phyloP scores from a whole-genome alignment of 2,888 invertebrate genomes.

The Camponotus fellah region DNA sequence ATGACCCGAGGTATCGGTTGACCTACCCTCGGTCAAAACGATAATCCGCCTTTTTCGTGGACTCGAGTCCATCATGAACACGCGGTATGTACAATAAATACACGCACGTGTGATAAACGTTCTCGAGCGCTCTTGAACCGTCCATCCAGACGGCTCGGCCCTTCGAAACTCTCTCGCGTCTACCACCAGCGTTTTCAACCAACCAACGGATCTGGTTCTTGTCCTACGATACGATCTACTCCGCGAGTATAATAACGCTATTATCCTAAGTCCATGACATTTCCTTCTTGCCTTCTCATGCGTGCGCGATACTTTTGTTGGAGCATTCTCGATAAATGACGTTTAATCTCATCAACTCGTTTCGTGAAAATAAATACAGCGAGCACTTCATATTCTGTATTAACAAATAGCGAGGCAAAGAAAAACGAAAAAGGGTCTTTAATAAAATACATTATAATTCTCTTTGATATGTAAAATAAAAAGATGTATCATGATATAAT shows the following conservation, averaged over 20 bases:
- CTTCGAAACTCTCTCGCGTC: constrained; percentile 54
- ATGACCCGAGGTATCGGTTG: constrained; percentile 50
- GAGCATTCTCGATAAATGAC: constrained; percentile 66
- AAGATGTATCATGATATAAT: not conserved
- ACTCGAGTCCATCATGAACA: constrained; percentile 10
- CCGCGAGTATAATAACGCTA: constrained; percentile 74
- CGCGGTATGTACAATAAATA: constrained; percentile 17
- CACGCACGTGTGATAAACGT: constrained; percentile 58
- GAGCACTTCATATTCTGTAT: constrained; percentile 53
- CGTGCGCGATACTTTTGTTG: constrained; percentile 50
- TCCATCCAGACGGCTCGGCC: constrained; percentile 29
- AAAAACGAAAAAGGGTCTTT: constrained; percentile 10
- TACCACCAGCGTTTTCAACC: constrained; percentile 49
- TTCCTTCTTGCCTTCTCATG: constrained; percentile 62
- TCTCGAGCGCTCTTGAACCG: constrained; percentile 47
- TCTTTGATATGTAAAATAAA: not conserved
- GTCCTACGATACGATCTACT: constrained; percentile 74
- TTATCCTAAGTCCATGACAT: constrained; percentile 67
- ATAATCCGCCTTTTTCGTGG: constrained; percentile 40
- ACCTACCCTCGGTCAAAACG: constrained; percentile 42
- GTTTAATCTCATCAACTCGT: constrained; percentile 46
- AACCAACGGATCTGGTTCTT: constrained; percentile 69
- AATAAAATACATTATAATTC: constrained; percentile 14
- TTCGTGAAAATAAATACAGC: constrained; percentile 65
- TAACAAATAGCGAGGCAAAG: not conserved